Evolutionary conservation across 2,113 vertebrate genomes (phyloP), one percentile per base, ranked within the genome.

Genomic region (Amphiprion percula): DNA sequence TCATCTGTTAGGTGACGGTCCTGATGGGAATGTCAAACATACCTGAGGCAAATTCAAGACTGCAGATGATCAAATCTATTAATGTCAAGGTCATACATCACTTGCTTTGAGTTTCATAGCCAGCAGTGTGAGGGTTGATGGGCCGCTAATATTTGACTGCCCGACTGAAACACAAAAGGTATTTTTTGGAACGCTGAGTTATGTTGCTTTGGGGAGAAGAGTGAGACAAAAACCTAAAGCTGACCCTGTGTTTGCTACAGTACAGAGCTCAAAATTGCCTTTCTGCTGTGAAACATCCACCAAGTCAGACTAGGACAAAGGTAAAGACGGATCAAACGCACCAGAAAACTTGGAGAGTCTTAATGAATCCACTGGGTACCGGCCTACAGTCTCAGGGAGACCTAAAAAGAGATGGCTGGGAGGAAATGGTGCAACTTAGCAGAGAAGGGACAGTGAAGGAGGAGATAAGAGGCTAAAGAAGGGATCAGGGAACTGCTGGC

Each of bases 281-380:
- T 39, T 76, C 66, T 64, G 46, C 62, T 55, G 21, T 68, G 55
- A 80, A 77, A 76, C 61, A 66, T 72, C 56, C 50, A 30, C 37
- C 19, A 26, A 62, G 66, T 55, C 52, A 69, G 46, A 59, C 37
- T 52, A 60, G 74, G 71, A 83, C 72, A 74, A 74, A 83, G 58
- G 77, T 72, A 70, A 64, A 87, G 72, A 78, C 7, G 23, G 64
- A 78, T 82, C 68, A 80, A 72, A 68, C 26, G 4, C 11, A 2
- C 33, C 33, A 56, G 17, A 79, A 84, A 84, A 77, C 61, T 24
- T 46, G 63, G 33, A 82, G 60, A 71, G 82, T 80, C 76, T 74
- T 85, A 88, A 88, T 86, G 83, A 90, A 85, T 91, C 87, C 66
- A 55, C 37, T 37, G 76, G 76, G 83, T 49, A 24, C 58, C 46